Base-by-base conservation (phyloP, 2,113 vertebrate genomes). In the Seriola aureovittata region DNA sequence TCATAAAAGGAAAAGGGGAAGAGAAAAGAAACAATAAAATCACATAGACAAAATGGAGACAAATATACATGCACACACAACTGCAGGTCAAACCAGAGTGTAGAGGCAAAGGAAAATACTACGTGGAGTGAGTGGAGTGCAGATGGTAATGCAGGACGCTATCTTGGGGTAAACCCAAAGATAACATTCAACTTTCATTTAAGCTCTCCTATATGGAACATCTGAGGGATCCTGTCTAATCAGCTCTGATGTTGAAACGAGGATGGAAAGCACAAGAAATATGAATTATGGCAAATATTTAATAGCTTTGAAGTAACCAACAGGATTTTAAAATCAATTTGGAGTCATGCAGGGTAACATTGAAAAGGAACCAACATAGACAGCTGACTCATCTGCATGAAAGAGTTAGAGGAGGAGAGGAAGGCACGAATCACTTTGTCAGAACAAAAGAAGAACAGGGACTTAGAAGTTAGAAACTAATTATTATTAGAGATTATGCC, bases 321-420 rank as follows among this genome's bases (percentile, higher is more conserved):
- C 44, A 76, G 44, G 25, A 48, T 75, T 44, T 54, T 34, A 38
- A 40, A 72, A 80, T 70, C 17, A 44, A 38, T 64, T 25, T 23
- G 4, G 14, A 75, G 48, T 72, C 68, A 75, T 25, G 25, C 36
- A 38, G 16, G 1, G 44, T 4, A 38, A 12, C 52, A 54, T 6
- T 67, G 48, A 84, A 80, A 63, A 86, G 63, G 42, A 81, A 21
- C 23, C 29, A 48, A 67, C 44, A 64, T 25, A 36, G 78, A 84
- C 58, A 59, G 32, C 62, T 84, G 71, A 72, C 55, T 87, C 46
- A 80, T 80, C 54, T 64, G 63, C n/a, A 0, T 42, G 7, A 82
- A 54, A 40, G 48, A 57, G 55, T 38, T 71, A 54, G 52, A 55
- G 38, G n/a, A 57, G 25, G 59, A 50, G 55, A 78, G 75, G 32